Conservation (phyloP, 2,113 vertebrate genomes). For the Hemicordylus capensis region DNA sequence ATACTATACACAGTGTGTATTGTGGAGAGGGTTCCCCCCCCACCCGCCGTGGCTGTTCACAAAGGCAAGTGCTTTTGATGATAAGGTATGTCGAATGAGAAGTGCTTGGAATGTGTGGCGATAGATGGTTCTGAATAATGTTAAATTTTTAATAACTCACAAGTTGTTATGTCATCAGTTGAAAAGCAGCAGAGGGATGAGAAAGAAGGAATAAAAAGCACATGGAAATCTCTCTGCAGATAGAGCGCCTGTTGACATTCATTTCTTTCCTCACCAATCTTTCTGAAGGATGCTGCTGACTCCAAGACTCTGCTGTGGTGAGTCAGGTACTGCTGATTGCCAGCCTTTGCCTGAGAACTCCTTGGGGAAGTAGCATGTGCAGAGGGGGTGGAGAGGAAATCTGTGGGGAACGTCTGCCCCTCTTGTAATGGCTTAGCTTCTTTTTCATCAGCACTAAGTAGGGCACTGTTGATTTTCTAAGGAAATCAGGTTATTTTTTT, state of each 20-base stretch:
- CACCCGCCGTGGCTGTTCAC: slow-evolving; percentile 24
- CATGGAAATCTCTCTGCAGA: slow-evolving; percentile 36
- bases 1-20: slow-evolving; percentile 36
- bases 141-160: slow-evolving; percentile 64
- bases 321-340: slow-evolving; percentile 26
- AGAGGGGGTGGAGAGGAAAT: neutral
- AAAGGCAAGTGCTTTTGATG: slow-evolving; percentile 52
- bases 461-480: slow-evolving; percentile 9
- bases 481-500: slow-evolving; percentile 9
- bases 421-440: slow-evolving; percentile 1
- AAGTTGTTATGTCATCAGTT: slow-evolving; percentile 46
- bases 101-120: slow-evolving; percentile 9
- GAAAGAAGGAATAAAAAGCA: slow-evolving; percentile 40
- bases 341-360: neutral
- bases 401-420: slow-evolving; percentile 15
- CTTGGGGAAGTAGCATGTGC: neutral
- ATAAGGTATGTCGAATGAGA: slow-evolving; percentile 53
- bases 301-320: slow-evolving; percentile 27
- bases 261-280: slow-evolving; percentile 21
- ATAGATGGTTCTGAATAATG: slow-evolving; percentile 52
- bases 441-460: slow-evolving; percentile 25
- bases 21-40: slow-evolving; percentile 34
- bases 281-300: slow-evolving; percentile 48
- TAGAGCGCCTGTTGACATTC: slow-evolving; percentile 17
- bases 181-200: slow-evolving; percentile 45